Conservation (phyloP, 2,888 invertebrate genomes). For the Plagodis pulveraria region DNA sequence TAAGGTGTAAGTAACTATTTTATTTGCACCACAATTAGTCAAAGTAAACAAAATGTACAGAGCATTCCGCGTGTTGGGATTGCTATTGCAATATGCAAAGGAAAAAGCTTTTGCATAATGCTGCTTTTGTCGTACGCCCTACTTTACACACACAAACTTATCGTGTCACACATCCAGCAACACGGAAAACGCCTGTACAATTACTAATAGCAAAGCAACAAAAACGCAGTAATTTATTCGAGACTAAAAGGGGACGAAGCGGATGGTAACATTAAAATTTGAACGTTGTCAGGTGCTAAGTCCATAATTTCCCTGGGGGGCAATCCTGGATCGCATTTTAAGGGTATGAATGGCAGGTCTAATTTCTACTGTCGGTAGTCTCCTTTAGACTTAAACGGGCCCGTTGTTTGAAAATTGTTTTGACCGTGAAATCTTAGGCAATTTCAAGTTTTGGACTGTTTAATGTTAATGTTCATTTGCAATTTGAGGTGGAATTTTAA, state of each 20-base stretch:
- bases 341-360: slow-evolving; percentile 78
- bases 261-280: slow-evolving; percentile 79
- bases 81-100: slow-evolving; percentile 18
- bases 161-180: slow-evolving; percentile 23
- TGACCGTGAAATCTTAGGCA: slow-evolving; percentile 38
- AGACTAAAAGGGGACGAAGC: slow-evolving; percentile 58
- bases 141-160: slow-evolving; percentile 14
- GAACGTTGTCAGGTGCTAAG: slow-evolving; percentile 83
- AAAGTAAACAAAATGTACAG: neutral
- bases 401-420: slow-evolving; percentile 44
- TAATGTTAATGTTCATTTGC: slow-evolving; percentile 35
- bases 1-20: too few relatives aligned
- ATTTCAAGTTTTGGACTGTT: slow-evolving; percentile 31
- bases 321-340: slow-evolving; percentile 79
- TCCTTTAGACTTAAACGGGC: slow-evolving; percentile 40
- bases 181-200: slow-evolving; percentile 43
- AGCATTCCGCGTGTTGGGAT: slow-evolving; percentile 4
- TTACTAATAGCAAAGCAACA: slow-evolving; percentile 55
- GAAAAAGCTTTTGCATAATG: slow-evolving; percentile 2
- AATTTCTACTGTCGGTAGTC: slow-evolving; percentile 68
- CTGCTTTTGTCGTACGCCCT: slow-evolving; percentile 14
- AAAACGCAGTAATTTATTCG: slow-evolving; percentile 77
- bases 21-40: too few relatives aligned
- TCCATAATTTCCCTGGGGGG: slow-evolving; percentile 83
- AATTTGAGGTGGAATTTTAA: slow-evolving; percentile 34